phyloP scores from a whole-genome alignment of 2,797 vertebrate genomes.

The Heterohyrax brucei region DNA sequence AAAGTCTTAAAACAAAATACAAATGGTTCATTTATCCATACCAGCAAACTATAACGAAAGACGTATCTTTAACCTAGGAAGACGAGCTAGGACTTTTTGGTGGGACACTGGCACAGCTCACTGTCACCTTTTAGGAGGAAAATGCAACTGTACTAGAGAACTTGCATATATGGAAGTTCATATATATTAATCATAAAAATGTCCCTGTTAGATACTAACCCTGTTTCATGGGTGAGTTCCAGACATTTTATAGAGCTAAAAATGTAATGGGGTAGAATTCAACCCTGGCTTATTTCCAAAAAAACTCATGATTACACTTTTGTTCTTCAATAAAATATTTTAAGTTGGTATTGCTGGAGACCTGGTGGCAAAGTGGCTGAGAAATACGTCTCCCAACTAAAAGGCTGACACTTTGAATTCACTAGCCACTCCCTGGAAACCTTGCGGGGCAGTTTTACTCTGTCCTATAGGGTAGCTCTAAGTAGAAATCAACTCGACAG shows the following conservation, averaged over 20 bases:
- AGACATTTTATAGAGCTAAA: slow-evolving; percentile 45
- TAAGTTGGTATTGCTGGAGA: neutral
- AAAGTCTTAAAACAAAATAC: slow-evolving; percentile 92
- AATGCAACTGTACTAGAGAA: neutral
- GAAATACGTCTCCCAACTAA: no score
- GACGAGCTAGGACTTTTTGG: neutral
- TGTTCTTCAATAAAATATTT: slow-evolving; percentile 71
- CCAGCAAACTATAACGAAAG: neutral
- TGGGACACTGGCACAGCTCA: neutral
- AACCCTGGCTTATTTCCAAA: neutral
- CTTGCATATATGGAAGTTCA: neutral
- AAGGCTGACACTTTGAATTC: no score
- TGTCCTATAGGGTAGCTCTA: no score
- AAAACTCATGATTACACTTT: slow-evolving; percentile 45
- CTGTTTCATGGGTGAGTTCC: neutral
- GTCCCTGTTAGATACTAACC: neutral
- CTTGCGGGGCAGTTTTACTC: no score
- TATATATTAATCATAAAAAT: neutral
- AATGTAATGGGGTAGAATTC: neutral
- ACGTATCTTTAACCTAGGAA: neutral
- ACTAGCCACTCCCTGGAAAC: no score
- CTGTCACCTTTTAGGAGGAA: neutral
- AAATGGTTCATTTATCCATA: slow-evolving; percentile 38
- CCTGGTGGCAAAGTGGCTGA: no score
- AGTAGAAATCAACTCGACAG: no score